Evolutionary conservation across 2,888 invertebrate species (phyloP), one percentile per base, ranked within the genome.

Genomic region (Agrotis ipsilon): DNA sequence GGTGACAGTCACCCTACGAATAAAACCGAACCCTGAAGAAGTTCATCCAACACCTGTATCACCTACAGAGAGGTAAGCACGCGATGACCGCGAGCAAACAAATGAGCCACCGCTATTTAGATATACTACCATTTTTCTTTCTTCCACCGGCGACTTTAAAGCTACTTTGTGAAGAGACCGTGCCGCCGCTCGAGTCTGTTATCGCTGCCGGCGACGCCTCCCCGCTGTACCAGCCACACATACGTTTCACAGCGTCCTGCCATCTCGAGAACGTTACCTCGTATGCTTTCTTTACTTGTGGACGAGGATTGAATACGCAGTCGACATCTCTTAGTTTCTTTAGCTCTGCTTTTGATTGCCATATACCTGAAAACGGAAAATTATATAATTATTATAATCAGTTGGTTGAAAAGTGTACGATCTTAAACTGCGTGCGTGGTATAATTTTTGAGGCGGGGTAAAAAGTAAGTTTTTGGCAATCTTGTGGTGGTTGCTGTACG

Each of bases 311-410:
- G 83, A 98, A 98, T 32, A 97, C 92, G 67, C 93, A 94, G 19
- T 97, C 97, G 16, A 97, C 90, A 86, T 96, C 93, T 27, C 97
- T 96, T 60, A 98, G 92, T 13, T 96, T 88, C 70, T 94, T 92
- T 32, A 98, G 89, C 80, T 98, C 97, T 4, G 97, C 97, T 85
- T 97, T 97, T 60, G 96, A 96, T 82, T 97, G 97, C 98, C 98
- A 98, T 75, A 98, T 94, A 84, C 98, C 98, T 98, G 91, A 19
- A 19, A 91, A 49, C 11, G 16, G 1, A 39, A 48, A 71, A 11
- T 21, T 32, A 16, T 21, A 45, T 32, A 7, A 4, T 13, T 21
- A 55, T n/a, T 48, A 24, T 6, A 65, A 45, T 48, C 1, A 39
- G 1, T 18, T 24, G 18, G 13, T n/a, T 39, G n/a, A 52, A 49